Conservation (phyloP, 2,113 vertebrate genomes). For the Tragelaphus imberbis region DNA sequence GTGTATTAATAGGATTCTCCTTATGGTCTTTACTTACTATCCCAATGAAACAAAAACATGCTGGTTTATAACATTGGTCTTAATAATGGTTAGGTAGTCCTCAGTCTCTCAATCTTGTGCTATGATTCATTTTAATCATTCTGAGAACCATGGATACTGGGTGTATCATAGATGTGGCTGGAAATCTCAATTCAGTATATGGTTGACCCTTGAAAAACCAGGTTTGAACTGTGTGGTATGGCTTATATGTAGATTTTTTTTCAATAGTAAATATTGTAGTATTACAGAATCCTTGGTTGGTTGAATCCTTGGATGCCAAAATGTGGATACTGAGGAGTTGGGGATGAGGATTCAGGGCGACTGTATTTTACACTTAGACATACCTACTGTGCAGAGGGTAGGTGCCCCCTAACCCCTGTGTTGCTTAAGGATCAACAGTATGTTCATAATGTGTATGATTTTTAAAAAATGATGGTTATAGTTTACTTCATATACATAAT, state of each 20-base stretch:
- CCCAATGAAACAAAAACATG: background rate
- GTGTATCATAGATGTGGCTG: background rate
- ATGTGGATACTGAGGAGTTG: background rate
- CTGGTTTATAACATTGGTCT: background rate
- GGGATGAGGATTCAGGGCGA: background rate
- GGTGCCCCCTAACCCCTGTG: background rate
- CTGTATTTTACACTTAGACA: background rate
- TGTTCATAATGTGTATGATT: background rate
- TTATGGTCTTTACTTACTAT: background rate
- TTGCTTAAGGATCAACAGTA: background rate
- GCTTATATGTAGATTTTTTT: background rate
- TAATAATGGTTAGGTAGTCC: background rate
- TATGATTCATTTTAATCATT: conserved; percentile 36
- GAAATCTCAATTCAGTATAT: background rate
- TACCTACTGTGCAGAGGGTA: background rate
- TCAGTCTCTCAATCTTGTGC: background rate
- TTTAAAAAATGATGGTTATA: background rate
- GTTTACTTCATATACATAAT: background rate
- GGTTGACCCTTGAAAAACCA: background rate
- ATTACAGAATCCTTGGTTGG: background rate
- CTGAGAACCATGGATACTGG: background rate
- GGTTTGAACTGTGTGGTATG: background rate
- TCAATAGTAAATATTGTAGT: background rate
- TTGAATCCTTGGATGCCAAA: background rate
- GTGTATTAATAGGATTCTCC: background rate